Base-by-base conservation (phyloP, 2,113 vertebrate species). In the Notothenia coriiceps region DNA sequence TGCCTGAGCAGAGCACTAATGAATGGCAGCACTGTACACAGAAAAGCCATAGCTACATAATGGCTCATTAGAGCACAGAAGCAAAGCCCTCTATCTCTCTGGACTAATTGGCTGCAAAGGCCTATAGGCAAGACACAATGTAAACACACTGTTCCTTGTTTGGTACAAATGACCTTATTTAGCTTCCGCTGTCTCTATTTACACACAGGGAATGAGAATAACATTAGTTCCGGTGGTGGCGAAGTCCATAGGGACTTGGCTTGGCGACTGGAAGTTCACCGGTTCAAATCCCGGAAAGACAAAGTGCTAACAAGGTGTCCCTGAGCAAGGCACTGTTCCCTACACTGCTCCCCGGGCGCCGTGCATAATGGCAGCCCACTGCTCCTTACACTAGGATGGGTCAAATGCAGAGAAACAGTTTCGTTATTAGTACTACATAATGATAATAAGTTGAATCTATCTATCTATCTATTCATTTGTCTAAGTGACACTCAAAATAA, bases 41-140 rank as follows among this genome's bases (percentile, higher is more conserved):
- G 49, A 59, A 35, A 66, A 69, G 60, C 20, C 29, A 79, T 22
- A 7, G 51, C 61, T 70, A 18, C 71, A 77, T 84, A 79, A 78
- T 3, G 61, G 65, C 74, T 79, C 59, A 84, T 82, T 73, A 83
- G 47, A 71, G 69, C 57, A 57, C 67, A 64, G 66, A 80, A 47
- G n/a, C 22, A 17, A 22, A 63, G 46, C 67, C 77, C 70, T 77
- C 59, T 8, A 35, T 60, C 29, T 44, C 40, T 44, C 18, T 29
- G 22, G 70, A 74, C 72, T 73, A 81, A 88, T 79, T 74, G 47
- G 62, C 60, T 59, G 18, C 73, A 66, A 9, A 78, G 49, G 51
- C 68, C 75, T 56, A 43, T 6, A 71, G 70, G 70, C 64, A 72
- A 60, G 11, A 2, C 11, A 15, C 22, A 22, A 62, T 20, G 60